Evolutionary conservation across 2,888 invertebrate species (phyloP).

Genomic region (Andrena minutula): DNA sequence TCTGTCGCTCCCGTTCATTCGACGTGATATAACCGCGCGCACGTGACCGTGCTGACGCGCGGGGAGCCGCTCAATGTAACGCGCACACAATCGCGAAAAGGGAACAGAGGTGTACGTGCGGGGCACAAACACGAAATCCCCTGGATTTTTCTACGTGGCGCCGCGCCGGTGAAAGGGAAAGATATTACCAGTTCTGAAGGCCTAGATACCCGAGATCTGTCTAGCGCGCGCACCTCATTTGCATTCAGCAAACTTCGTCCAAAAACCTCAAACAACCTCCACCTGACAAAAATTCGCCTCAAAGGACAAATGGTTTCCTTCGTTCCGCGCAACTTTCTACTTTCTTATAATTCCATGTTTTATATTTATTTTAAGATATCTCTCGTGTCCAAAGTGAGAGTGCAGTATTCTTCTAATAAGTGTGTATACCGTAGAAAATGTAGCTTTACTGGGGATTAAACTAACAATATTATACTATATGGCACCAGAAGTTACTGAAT

Average conservation of each 20-base stretch:
- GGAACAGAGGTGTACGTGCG: neutral
- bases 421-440: too few species aligned
- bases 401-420: too few species aligned
- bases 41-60: conserved; percentile 32
- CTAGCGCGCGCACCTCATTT: conserved; percentile 46
- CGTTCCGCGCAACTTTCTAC: neutral
- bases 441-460: too few species aligned
- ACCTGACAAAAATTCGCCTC: conserved; percentile 1
- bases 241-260: conserved; percentile 37
- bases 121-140: conserved; percentile 39
- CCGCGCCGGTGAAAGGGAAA: conserved; percentile 78
- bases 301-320: neutral
- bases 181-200: conserved; percentile 67
- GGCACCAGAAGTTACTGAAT: too few species aligned
- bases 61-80: conserved; percentile 16
- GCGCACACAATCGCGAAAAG: neutral
- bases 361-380: too few species aligned
- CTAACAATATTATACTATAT: too few species aligned
- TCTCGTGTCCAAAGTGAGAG: too few species aligned
- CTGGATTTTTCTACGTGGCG: conserved; percentile 71
- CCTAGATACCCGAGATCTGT: conserved; percentile 72
- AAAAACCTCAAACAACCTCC: conserved; percentile 3
- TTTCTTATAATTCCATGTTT: neutral
- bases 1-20: conserved; percentile 18
- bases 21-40: conserved; percentile 1